Base-by-base conservation (phyloP, 2,797 vertebrate genomes). In the Melopsittacus undulatus region DNA sequence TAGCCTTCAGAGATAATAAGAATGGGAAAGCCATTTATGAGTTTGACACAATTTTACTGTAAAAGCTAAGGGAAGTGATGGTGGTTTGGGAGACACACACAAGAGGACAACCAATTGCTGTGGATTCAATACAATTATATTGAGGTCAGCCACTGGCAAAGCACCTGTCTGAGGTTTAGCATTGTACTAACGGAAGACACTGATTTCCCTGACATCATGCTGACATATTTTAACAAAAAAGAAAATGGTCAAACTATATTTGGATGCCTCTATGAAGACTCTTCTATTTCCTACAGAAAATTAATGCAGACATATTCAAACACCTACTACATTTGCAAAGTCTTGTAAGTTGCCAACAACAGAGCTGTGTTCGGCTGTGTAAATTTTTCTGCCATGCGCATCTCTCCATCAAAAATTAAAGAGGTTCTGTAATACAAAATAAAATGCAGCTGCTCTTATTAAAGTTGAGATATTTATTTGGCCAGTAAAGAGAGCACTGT, bases 21-120 rank as follows among this genome's bases (percentile, higher is more conserved):
- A 59, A 34, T 7, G 45, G 75, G 40, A 90, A 91, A 95, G 75
- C 42, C 66, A 57, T 92, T 95, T 83, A 90, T 14, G 72, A 94
- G 42, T 78, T 74, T 96, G 92, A 92, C 95, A 95, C 70, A 63
- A 82, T 90, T 89, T 92, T 11, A 70, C 80, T 49, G 78, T 8
- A 34, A 4, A 94, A 91, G 80, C 73, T 90, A 67, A 73, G 68
- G 68, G 48, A 89, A 62, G 59, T 12, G 78, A 88, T 63, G 91
- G 81, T 5, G 59, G 48, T 61, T 42, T 79, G 61, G 77, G 77
- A 85, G 63, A 87, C 43, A 73, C 16, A 11, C 59, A 29, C 32
- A 40, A 63, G 70, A 80, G 83, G 82, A 78, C 62, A 59, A 79
- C 11, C 0, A 24, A 73, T 22, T 59, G 52, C 75, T 77, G 83